Conservation (phyloP, 2,888 invertebrate genomes). For the Leptinotarsa peninsularis region DNA sequence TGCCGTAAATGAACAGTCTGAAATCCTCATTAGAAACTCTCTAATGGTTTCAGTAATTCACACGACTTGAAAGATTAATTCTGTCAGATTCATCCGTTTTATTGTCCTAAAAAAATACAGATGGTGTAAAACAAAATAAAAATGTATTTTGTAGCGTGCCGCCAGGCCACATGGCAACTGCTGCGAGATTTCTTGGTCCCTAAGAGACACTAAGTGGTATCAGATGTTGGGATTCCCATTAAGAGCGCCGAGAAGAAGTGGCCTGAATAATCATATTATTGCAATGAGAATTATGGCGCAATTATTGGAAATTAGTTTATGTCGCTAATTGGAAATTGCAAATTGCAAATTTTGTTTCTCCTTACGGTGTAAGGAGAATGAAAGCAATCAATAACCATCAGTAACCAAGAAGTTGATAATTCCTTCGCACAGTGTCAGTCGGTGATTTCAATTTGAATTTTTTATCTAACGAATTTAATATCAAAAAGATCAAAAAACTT, state of each 20-base stretch:
- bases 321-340: background rate
- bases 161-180: conserved; percentile 4
- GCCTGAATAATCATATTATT: background rate
- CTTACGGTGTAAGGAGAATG: too few relatives aligned
- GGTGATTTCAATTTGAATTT: too few relatives aligned
- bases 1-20: too few relatives aligned
- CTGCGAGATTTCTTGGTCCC: background rate
- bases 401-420: too few relatives aligned
- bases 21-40: background rate
- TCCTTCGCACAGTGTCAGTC: too few relatives aligned
- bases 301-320: background rate
- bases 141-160: background rate
- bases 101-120: background rate
- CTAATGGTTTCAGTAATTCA: conserved; percentile 1
- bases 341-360: too few relatives aligned
- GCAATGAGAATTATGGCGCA: background rate
- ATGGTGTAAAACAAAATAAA: background rate
- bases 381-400: too few relatives aligned
- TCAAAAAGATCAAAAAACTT: too few relatives aligned
- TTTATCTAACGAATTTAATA: too few relatives aligned
- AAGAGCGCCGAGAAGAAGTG: background rate
- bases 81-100: background rate
- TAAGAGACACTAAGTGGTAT: conserved; percentile 4
- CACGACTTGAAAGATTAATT: background rate
- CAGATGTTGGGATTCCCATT: conserved; percentile 11